A percentile compares a stretch with the other conserved stretches of the same genome.
phyloP scores from a whole-genome alignment of 2,797 vertebrate species.

The Sylvia borin region DNA sequence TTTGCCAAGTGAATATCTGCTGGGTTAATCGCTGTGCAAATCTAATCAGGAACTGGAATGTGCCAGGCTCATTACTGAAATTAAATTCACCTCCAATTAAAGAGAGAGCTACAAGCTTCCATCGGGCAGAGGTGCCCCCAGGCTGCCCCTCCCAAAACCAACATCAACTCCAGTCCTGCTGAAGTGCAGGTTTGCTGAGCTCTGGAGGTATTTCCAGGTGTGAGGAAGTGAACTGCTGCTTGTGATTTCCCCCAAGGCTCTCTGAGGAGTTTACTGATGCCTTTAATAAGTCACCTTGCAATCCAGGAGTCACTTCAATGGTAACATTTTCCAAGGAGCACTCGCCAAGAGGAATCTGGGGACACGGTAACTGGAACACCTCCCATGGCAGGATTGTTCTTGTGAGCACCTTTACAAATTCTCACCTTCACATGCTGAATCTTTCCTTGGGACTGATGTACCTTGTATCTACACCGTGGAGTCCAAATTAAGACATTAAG shows the following conservation, averaged over 20 bases:
- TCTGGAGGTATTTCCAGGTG: slow-evolving; percentile 29
- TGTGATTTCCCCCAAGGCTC: background rate
- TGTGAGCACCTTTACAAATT: background rate
- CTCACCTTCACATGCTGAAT: background rate
- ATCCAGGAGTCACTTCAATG: background rate
- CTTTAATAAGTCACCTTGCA: slow-evolving; percentile 37
- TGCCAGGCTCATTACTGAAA: slow-evolving; percentile 67
- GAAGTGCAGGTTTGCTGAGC: background rate
- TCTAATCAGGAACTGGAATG: slow-evolving; percentile 67
- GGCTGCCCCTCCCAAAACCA: slow-evolving; percentile 45
- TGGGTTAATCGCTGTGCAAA: slow-evolving; percentile 64
- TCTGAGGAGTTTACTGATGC: background rate
- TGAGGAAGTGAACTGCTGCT: slow-evolving; percentile 9
- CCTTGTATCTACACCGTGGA: background rate
- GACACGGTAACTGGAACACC: background rate
- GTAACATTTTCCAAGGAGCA: background rate
- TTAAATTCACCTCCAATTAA: slow-evolving; percentile 66
- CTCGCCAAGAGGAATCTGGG: background rate
- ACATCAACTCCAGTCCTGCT: background rate
- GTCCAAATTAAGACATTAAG: background rate
- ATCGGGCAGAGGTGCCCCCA: slow-evolving; percentile 10
- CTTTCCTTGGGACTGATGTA: background rate
- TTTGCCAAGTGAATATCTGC: slow-evolving; percentile 55
- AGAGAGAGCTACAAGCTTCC: slow-evolving; percentile 53
- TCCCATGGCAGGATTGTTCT: background rate